These are phyloP conservation scores for Otus sunia DNA, from an alignment of 2,113 vertebrate species.

Conservation along the genomic window DNA sequence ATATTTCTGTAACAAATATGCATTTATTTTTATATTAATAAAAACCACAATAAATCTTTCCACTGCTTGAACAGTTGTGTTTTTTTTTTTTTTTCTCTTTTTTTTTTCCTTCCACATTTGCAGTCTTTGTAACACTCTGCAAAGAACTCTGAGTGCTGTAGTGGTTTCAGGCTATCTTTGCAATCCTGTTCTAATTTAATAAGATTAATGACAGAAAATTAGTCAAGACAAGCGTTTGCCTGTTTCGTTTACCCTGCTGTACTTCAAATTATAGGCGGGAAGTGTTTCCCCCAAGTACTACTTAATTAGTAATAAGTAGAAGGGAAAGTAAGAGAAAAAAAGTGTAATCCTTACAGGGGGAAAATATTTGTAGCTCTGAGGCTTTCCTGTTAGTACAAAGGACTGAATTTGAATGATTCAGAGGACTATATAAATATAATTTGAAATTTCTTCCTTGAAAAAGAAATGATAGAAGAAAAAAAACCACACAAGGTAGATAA, in stretches of 20 bases:
- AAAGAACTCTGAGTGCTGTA: conserved; percentile 4
- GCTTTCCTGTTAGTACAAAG: conserved; percentile 58
- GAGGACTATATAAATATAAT: conserved; percentile 8
- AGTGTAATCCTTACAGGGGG: conserved; percentile 8
- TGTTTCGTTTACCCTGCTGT: conserved; percentile 60
- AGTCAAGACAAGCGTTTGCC: conserved; percentile 68
- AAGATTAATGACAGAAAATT: conserved; percentile 77
- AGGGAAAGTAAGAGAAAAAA: conserved; percentile 43
- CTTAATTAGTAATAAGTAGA: conserved; percentile 67
- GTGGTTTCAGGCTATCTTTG: conserved; percentile 65
- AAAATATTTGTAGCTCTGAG: conserved; percentile 64
- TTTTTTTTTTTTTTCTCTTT: accelerated
- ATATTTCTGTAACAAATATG: conserved; percentile 48
- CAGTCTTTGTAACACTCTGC: conserved; percentile 6
- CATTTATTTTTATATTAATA: conserved; percentile 17
- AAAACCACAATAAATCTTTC: conserved; percentile 43
- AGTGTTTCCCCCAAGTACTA: conserved; percentile 58
- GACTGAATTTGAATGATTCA: conserved; percentile 42
- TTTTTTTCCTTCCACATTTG: not conserved
- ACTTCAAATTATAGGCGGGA: conserved; percentile 57
- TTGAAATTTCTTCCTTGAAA: not conserved
- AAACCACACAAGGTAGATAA: not conserved
- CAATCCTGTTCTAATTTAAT: conserved; percentile 66
- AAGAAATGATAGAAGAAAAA: not conserved
- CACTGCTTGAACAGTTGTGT: not conserved